Evolutionary conservation across 2,797 vertebrate species (phyloP), one percentile per base, ranked within the genome.

Genomic region (Gadopsis marmoratus): DNA sequence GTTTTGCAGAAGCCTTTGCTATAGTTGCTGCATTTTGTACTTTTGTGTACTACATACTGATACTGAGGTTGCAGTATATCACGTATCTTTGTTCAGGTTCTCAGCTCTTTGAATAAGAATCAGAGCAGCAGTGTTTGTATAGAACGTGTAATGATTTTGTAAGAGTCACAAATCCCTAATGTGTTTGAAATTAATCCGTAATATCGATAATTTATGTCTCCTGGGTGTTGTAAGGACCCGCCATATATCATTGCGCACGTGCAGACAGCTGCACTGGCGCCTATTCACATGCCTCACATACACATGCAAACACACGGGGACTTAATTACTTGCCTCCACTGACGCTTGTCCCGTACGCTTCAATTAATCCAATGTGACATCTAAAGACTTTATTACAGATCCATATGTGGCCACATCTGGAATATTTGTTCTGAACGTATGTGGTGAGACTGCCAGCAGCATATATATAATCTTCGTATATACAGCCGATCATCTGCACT

Each of bases 321-420:
- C 86, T 92, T 95, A 95, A 95, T 95, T 94, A 92, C 85, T 83
- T 50, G 68, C 86, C 67, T 89, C 84, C 76, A 59, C 70, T 68
- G 71, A 59, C 89, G 86, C 91, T 86, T 67, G 69, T 84, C 90
- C 89, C 71, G 41, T 88, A 88, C 78, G 84, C 92, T 93, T 94
- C 92, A 93, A 93, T 95, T 94, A 94, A 90, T 90, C 82, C 81
- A 71, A 54, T 71, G 84, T 88, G 87, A 90, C 81, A 93, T 91
- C 82, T 91, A 71, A 93, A 89, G 91, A 92, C 91, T 93, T 95
- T 85, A 94, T 96, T 92, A 92, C 74, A n/a, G 75, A 89, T 89
- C 93, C 89, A 89, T 91, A 90, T 93, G 91, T 70, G 82, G 83
- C 78, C 85, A 86, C 90, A 92, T 91, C 91, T 93, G 93, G 83